Conservation (phyloP, 2,888 invertebrate genomes). For the Oscheius sp. region DNA sequence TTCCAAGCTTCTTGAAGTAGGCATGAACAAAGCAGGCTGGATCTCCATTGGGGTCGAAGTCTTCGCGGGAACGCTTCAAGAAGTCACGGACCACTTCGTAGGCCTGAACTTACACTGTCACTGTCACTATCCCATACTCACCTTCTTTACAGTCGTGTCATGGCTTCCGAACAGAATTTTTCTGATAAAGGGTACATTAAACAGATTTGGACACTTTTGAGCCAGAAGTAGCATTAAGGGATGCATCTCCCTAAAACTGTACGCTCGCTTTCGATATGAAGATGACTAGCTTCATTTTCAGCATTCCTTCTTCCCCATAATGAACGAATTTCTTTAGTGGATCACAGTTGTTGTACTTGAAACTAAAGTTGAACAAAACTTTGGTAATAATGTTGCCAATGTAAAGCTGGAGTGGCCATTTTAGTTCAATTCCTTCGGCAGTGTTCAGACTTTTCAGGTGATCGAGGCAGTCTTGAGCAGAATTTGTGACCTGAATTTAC, state of each 20-base stretch:
- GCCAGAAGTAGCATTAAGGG: neutral
- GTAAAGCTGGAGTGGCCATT: constrained; percentile 48
- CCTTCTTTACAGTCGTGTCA: neutral
- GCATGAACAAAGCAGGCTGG: constrained; percentile 50
- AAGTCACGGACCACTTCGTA: constrained; percentile 33
- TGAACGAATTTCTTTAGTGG: constrained; percentile 41
- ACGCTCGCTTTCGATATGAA: too few species aligned
- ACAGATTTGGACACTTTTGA: constrained; percentile 33
- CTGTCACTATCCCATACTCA: too few species aligned
- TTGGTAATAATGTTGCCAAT: constrained; percentile 60
- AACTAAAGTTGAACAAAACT: constrained; percentile 50
- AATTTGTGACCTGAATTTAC: constrained; percentile 38
- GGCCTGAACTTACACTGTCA: constrained; percentile 23
- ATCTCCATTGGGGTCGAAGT: constrained; percentile 35
- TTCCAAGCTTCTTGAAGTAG: constrained; percentile 40
- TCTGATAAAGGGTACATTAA: constrained; percentile 4
- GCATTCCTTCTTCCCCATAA: too few species aligned
- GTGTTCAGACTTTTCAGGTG: constrained; percentile 36
- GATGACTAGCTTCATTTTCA: neutral
- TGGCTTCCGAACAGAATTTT: constrained; percentile 18
- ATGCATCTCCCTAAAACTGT: neutral
- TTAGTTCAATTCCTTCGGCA: constrained; percentile 38
- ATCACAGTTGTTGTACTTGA: constrained; percentile 38
- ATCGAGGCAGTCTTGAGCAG: constrained; percentile 33
- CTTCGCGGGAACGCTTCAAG: constrained; percentile 35